phyloP scores from a whole-genome alignment of 2,888 invertebrate species.

The Cryptocephalus moraei region DNA sequence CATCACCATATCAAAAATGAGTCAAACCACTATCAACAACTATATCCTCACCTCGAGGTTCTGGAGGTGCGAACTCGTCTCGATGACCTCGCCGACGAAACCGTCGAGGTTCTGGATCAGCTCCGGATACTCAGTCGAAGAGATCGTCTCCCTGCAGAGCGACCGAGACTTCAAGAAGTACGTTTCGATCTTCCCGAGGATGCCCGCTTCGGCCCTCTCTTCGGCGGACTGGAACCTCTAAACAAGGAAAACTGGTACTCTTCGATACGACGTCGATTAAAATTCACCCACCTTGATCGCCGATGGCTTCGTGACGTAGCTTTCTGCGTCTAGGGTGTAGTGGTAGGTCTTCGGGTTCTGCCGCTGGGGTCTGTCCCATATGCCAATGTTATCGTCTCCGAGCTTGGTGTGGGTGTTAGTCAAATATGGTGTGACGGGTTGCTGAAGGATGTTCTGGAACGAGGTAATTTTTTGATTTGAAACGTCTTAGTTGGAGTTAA shows the following conservation, averaged over 20 bases:
- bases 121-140: slow-evolving; percentile 46
- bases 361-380: slow-evolving; percentile 52
- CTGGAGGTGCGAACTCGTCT: slow-evolving; percentile 57
- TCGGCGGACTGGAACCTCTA: slow-evolving; percentile 8
- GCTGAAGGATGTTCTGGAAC: slow-evolving; percentile 44
- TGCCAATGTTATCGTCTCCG: slow-evolving; percentile 43
- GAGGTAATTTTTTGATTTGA: slow-evolving; percentile 10
- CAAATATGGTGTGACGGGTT: slow-evolving; percentile 40
- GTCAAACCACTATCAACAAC: not conserved
- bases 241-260: not conserved
- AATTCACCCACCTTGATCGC: slow-evolving; percentile 16
- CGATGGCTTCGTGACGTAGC: slow-evolving; percentile 26
- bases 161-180: slow-evolving; percentile 50
- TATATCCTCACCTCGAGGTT: slow-evolving; percentile 47
- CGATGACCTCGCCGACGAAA: slow-evolving; percentile 55
- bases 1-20: not conserved
- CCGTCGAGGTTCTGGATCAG: slow-evolving; percentile 55
- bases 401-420: slow-evolving; percentile 32
- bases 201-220: slow-evolving; percentile 6
- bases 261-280: not conserved
- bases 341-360: slow-evolving; percentile 38
- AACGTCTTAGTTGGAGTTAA: not conserved
- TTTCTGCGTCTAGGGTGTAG: slow-evolving; percentile 37
- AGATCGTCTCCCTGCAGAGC: slow-evolving; percentile 54
- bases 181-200: slow-evolving; percentile 19